These are phyloP conservation scores for Chirona hameri DNA, from an alignment of 2,888 invertebrate species.

Conservation along the genomic window DNA sequence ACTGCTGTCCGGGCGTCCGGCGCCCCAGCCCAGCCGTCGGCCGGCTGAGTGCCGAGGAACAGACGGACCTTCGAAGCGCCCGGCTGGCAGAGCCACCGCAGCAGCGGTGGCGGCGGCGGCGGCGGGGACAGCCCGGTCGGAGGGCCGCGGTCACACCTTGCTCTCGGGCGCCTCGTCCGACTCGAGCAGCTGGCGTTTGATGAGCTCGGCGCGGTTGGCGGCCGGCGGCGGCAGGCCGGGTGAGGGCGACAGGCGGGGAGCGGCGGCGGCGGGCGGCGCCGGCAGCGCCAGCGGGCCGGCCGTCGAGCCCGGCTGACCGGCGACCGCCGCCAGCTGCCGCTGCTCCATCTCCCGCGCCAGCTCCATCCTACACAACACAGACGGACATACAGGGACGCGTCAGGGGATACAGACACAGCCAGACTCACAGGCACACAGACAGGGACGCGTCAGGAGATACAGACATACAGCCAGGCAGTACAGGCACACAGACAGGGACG, in stretches of 20 bases:
- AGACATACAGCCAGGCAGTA: no score
- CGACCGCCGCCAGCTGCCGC: slow-evolving; percentile 32
- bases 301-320: slow-evolving; percentile 13
- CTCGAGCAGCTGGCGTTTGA: slow-evolving; percentile 14
- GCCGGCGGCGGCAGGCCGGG: slow-evolving; percentile 24
- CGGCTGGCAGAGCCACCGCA: no score
- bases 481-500: no score
- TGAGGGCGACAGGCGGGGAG: no score
- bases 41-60: no score
- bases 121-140: background rate
- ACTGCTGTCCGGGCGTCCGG: no score
- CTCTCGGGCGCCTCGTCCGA: slow-evolving; percentile 25
- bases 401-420: background rate
- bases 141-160: slow-evolving; percentile 10
- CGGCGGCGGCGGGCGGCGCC: no score
- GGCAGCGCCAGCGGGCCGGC: background rate
- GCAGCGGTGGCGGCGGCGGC: background rate
- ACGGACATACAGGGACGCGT: background rate
- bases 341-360: slow-evolving; percentile 23
- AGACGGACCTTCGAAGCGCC: no score
- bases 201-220: background rate
- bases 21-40: no score
- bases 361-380: background rate
- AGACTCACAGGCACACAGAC: background rate
- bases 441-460: no score